Percentiles rank a stretch among this genome's conserved stretches.
phyloP scores from a whole-genome alignment of 1,140 invertebrate genomes.

The Nephila pilipes region DNA sequence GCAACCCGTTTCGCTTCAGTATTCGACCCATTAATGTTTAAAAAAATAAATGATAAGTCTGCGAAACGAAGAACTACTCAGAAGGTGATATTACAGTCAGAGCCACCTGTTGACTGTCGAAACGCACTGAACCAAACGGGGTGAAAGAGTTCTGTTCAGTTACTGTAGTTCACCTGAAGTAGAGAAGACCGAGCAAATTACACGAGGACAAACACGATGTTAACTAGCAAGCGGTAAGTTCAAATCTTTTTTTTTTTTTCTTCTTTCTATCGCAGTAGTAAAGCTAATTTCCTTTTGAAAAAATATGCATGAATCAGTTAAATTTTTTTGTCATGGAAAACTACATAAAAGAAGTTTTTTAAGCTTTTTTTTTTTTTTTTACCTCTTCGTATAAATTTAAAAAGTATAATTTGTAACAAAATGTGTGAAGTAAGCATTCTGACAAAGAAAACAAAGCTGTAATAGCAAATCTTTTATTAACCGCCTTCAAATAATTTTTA shows the following conservation, averaged over 20 bases:
- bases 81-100: not conserved
- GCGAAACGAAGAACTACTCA: not conserved
- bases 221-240: conserved; percentile 20
- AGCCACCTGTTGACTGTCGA: conserved; percentile 21
- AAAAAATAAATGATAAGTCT: conserved; percentile 20
- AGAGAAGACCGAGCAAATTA: not conserved
- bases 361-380: too few relatives aligned
- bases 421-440: too few relatives aligned
- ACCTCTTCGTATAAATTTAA: too few relatives aligned
- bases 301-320: not conserved
- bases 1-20: conserved; percentile 18
- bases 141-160: not conserved
- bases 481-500: too few relatives aligned
- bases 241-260: not conserved
- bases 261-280: too few relatives aligned
- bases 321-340: not conserved
- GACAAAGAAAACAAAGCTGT: too few relatives aligned
- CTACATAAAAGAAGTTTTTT: not conserved
- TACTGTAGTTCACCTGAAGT: not conserved
- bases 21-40: conserved; percentile 27
- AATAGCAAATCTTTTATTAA: too few relatives aligned
- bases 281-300: too few relatives aligned
- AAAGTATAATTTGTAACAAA: too few relatives aligned
- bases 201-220: not conserved
- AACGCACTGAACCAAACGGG: not conserved